Evolutionary conservation across 2,797 vertebrate species (phyloP).

Genomic region (Lutjanus argentimaculatus): DNA sequence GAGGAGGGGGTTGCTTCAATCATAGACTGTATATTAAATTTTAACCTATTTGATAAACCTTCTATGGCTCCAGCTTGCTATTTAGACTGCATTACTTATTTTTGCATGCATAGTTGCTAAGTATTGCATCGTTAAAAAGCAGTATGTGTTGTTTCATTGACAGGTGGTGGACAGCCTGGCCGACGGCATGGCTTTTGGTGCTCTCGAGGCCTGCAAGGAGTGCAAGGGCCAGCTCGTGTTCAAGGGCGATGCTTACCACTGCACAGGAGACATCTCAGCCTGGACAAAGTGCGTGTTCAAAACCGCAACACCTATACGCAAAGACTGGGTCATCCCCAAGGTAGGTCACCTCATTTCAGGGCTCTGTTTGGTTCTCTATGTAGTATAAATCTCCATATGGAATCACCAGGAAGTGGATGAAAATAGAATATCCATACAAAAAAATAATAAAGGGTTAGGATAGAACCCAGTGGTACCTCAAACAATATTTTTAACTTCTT

Average conservation of each 20-base stretch:
- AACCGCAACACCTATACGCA: conserved; percentile 89
- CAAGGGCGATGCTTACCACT: conserved; percentile 94
- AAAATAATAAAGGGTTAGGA: too few species aligned
- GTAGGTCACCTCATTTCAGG: conserved; percentile 74
- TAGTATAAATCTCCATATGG: background rate
- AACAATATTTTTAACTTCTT: too few species aligned
- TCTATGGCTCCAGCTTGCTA: too few species aligned
- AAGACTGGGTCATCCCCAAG: conserved; percentile 95
- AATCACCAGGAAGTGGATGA: background rate
- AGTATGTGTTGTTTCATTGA: conserved; percentile 8
- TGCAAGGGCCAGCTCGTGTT: conserved; percentile 96
- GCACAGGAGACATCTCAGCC: conserved; percentile 94
- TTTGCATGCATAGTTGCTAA: background rate
- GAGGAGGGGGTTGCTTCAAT: too few species aligned
- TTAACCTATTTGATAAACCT: too few species aligned
- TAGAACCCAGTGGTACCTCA: too few species aligned
- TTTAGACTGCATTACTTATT: too few species aligned
- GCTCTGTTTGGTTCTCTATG: background rate
- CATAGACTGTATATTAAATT: too few species aligned
- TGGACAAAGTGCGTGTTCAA: conserved; percentile 98
- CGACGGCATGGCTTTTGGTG: conserved; percentile 95
- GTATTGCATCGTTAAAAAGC: too few species aligned
- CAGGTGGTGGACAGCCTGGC: conserved; percentile 95
- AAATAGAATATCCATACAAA: background rate
- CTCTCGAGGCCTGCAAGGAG: conserved; percentile 90